These are phyloP conservation scores for Sebastes vulpes DNA, from an alignment of 2,797 vertebrate genomes.

Conservation along the genomic window DNA sequence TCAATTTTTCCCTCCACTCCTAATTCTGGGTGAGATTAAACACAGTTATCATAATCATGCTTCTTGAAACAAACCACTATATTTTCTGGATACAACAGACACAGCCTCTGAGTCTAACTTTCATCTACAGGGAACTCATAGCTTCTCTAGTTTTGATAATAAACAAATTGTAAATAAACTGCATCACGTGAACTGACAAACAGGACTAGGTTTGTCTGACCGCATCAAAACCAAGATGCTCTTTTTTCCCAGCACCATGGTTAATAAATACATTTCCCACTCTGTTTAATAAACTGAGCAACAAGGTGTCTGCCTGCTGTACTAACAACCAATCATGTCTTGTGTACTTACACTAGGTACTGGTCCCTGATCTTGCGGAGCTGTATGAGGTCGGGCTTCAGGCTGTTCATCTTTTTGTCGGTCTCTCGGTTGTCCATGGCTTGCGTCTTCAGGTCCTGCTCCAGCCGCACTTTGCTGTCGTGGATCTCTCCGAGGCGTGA, in stretches of 20 bases:
- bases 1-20: too few relatives aligned
- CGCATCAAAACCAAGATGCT: neutral
- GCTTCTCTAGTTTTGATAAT: neutral
- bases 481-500: conserved; percentile 96
- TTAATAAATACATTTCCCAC: neutral
- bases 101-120: neutral
- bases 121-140: neutral
- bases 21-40: too few relatives aligned
- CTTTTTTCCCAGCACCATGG: too few relatives aligned
- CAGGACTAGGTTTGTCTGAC: neutral
- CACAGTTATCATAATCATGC: neutral
- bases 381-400: conserved; percentile 97
- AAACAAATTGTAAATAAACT: neutral
- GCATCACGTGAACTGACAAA: neutral
- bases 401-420: conserved; percentile 98
- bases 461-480: conserved; percentile 93
- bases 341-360: conserved; percentile 92
- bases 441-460: conserved; percentile 96
- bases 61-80: neutral
- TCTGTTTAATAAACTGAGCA: neutral
- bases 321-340: neutral
- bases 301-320: too few relatives aligned
- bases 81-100: neutral
- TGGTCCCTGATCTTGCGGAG: conserved; percentile 97
- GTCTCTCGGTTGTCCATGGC: conserved; percentile 95